Base-by-base conservation (phyloP, 2,888 invertebrate species). In the Xanthorhoe spadicearia region DNA sequence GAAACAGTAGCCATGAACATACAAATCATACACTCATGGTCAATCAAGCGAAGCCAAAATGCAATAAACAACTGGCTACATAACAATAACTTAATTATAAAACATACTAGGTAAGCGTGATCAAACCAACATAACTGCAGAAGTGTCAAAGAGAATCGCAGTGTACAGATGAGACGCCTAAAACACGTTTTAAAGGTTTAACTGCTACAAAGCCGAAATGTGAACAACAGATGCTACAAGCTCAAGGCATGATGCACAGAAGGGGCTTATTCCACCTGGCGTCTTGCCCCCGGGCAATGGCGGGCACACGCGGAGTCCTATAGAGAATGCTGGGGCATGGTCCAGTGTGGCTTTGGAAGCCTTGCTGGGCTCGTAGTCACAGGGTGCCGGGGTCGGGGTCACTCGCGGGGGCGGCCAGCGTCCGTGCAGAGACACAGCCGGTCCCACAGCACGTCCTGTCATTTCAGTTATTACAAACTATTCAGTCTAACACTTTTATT, bases 341-440 rank as follows among this genome's bases (percentile, higher is more conserved):
- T 94, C 94, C 69, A 91, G 83, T 38, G 90, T 87, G 3, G 88
- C 93, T 72, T 94, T 93, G 46, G 94, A 90, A 0, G 96, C 94
- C 76, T 96, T 96, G 79, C 96, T 95, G 0, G 97, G 96, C 85
- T 97, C 95, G 86, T 98, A 98, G 86, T 97, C 97, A n/a, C 97
- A 97, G 0, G 98, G 98, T 6, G 98, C 97, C 1, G 98, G 98
- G 19, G 97, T 97, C 4, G 94, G 94, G 75, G 94, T 94, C 7
- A 93, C 82, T 69, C 94, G 95, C 4, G 94, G 93, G 35, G 96
- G 95, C 75, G 96, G 96, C 76, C 95, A 96, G 19, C 97, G 95
- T 58, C 97, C 96, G 82, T 97, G 97, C 38, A 98, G 94, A 3
- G 97, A 97, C 38, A 95, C 94, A 3, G 97, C 96, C 6, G 96